Evolutionary conservation across 1,140 invertebrate species (phyloP).

Genomic region (Drosophila kikkawai): DNA sequence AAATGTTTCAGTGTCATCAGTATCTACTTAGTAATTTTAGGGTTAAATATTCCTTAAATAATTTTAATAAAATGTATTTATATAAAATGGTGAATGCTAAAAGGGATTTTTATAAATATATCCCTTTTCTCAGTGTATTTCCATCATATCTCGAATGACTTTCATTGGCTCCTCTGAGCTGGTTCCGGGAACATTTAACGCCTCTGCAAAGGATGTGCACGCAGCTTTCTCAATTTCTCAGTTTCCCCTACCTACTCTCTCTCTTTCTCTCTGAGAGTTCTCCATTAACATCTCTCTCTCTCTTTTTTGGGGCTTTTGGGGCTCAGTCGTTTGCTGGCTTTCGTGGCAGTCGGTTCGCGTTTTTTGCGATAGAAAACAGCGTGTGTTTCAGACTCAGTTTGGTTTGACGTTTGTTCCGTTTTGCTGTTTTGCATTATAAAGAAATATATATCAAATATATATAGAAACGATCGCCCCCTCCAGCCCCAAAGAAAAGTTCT

Average conservation of each 20-base stretch:
- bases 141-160: background rate
- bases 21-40: too few species aligned
- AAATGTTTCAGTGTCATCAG: too few species aligned
- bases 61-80: too few species aligned
- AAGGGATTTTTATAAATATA: background rate
- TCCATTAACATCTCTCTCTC: background rate
- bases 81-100: too few species aligned
- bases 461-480: background rate
- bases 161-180: conserved; percentile 26
- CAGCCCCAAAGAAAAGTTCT: conserved; percentile 32
- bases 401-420: conserved; percentile 39
- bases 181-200: conserved; percentile 32
- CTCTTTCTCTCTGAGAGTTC: background rate
- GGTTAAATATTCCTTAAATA: too few species aligned
- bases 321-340: conserved; percentile 77
- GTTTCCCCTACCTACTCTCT: background rate
- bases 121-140: background rate
- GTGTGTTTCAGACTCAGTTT: conserved; percentile 7
- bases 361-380: conserved; percentile 20
- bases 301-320: conserved; percentile 17
- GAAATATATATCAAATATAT: background rate
- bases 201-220: conserved; percentile 47
- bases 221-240: conserved; percentile 4
- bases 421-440: conserved; percentile 40
- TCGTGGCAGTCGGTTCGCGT: conserved; percentile 67